These are phyloP conservation scores for Centruroides sculpturatus DNA, from an alignment of 1,140 invertebrate species.

Conservation along the genomic window DNA sequence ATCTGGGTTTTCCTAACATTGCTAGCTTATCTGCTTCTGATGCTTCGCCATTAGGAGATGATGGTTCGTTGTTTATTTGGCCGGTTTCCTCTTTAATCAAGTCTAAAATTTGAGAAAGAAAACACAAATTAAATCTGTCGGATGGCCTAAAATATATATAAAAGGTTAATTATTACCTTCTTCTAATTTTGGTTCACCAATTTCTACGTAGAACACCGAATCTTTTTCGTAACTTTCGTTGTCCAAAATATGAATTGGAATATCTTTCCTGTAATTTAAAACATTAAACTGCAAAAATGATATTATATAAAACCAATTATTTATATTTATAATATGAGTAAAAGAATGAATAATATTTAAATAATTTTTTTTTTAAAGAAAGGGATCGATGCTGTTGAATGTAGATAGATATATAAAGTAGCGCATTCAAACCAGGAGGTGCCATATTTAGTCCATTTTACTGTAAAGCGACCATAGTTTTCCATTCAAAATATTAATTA, in stretches of 20 bases:
- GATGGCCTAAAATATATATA: not conserved
- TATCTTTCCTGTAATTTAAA: slow-evolving; percentile 62
- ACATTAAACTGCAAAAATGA: slow-evolving; percentile 12
- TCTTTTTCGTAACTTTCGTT: slow-evolving; percentile 98
- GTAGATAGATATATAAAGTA: too few species aligned
- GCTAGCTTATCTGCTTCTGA: slow-evolving; percentile 66
- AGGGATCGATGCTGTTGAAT: too few species aligned
- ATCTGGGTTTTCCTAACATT: slow-evolving; percentile 71
- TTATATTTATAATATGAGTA: too few species aligned
- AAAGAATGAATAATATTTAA: too few species aligned
- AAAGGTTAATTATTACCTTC: slow-evolving; percentile 47
- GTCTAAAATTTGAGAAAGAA: slow-evolving; percentile 6
- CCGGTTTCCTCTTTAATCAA: slow-evolving; percentile 11
- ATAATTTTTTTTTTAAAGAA: too few species aligned
- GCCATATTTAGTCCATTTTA: too few species aligned
- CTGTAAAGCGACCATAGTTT: too few species aligned
- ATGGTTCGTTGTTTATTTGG: slow-evolving; percentile 1
- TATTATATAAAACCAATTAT: not conserved
- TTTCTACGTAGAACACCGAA: slow-evolving; percentile 78
- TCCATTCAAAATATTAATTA: too few species aligned
- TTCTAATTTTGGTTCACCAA: slow-evolving; percentile 69
- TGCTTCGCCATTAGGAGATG: slow-evolving; percentile 30
- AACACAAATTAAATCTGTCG: not conserved
- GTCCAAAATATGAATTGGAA: slow-evolving; percentile 76
- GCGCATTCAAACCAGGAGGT: too few species aligned